These are phyloP conservation scores for Megalonaias nervosa DNA, from an alignment of 1,140 invertebrate genomes.

Conservation along the genomic window DNA sequence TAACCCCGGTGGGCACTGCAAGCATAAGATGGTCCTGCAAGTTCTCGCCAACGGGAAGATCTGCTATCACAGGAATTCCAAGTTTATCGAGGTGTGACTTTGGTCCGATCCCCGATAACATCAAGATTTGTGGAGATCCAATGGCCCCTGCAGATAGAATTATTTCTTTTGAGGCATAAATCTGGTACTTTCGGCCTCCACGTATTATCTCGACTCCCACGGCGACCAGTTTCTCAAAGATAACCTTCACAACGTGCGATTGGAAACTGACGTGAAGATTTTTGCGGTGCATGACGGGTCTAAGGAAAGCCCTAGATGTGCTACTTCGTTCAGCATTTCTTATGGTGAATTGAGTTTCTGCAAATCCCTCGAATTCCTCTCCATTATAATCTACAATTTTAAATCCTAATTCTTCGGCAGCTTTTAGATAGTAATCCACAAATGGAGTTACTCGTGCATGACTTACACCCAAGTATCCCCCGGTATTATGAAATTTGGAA, in stretches of 20 bases:
- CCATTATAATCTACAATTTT: too few relatives aligned
- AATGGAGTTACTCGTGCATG: conserved; percentile 41
- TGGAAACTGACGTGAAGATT: conserved; percentile 13
- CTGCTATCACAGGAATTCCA: too few relatives aligned
- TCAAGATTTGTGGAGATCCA: too few relatives aligned
- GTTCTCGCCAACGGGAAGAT: too few relatives aligned
- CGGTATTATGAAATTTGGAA: conserved; percentile 46
- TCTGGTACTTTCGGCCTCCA: too few relatives aligned
- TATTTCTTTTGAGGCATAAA: too few relatives aligned
- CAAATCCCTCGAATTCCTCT: conserved; percentile 28
- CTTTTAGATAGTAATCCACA: too few relatives aligned
- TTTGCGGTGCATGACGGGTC: not conserved
- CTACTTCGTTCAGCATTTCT: conserved; percentile 12
- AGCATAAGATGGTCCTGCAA: conserved; percentile 36
- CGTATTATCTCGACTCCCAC: too few relatives aligned
- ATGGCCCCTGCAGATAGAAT: too few relatives aligned
- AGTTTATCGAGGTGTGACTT: too few relatives aligned
- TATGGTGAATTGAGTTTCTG: conserved; percentile 1
- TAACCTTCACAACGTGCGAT: conserved; percentile 11
- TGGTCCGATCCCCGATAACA: too few relatives aligned
- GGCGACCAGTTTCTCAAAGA: conserved; percentile 15
- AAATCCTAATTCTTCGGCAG: too few relatives aligned
- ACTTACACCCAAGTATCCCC: conserved; percentile 48
- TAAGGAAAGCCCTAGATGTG: conserved; percentile 13
- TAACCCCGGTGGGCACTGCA: conserved; percentile 2